phyloP scores from a whole-genome alignment of 2,797 vertebrate species.

The Pseudochirops corinnae region DNA sequence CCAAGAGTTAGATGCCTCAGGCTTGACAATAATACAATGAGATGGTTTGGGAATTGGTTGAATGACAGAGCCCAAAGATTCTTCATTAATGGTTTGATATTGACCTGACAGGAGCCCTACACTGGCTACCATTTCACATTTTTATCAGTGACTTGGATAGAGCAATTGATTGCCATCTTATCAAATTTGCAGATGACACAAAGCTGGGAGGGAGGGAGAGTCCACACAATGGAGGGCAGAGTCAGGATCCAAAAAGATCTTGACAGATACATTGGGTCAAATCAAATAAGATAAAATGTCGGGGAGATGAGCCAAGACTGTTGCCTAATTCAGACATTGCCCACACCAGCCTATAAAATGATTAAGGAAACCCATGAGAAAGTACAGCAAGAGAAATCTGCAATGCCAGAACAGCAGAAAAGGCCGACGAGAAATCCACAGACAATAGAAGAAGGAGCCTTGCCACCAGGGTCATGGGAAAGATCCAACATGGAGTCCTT shows the following conservation, averaged over 20 bases:
- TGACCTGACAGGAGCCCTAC: neutral
- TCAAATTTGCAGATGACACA: neutral
- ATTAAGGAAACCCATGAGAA: neutral
- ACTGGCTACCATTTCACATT: neutral
- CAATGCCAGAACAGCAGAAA: neutral
- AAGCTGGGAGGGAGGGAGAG: neutral
- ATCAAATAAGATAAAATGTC: neutral
- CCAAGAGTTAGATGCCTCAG: neutral
- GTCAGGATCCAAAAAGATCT: neutral
- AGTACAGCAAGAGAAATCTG: neutral
- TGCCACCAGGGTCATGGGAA: neutral
- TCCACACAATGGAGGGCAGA: neutral
- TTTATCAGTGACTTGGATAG: neutral
- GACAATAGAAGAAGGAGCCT: neutral
- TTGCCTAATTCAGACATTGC: neutral
- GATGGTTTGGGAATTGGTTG: neutral
- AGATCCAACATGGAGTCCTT: neutral
- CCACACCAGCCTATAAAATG: neutral
- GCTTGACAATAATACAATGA: neutral
- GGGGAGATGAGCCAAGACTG: neutral
- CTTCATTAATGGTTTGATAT: neutral
- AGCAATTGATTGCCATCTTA: neutral
- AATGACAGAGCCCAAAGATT: neutral
- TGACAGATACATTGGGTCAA: neutral
- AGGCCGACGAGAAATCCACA: neutral